phyloP scores from a whole-genome alignment of 2,113 vertebrate species.

The Scomber colias region DNA sequence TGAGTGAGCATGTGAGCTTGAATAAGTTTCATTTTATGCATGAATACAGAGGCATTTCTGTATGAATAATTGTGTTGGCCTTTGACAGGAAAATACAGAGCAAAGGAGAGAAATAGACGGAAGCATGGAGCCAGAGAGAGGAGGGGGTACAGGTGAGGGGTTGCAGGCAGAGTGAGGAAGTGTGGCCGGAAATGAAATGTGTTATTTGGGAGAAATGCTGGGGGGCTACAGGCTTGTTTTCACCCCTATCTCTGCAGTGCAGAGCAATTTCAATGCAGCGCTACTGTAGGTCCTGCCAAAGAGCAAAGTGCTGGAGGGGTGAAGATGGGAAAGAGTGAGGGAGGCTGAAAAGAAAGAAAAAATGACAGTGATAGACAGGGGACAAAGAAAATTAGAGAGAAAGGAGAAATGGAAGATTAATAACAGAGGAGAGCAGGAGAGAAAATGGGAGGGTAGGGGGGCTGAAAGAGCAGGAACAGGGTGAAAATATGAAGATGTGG shows the following conservation, averaged over 20 bases:
- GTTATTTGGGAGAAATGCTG: constrained; percentile 65
- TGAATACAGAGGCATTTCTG: constrained; percentile 67
- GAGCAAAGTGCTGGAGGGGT: constrained; percentile 35
- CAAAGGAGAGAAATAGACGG: constrained; percentile 17
- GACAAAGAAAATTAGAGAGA: not conserved
- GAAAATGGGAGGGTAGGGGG: not conserved
- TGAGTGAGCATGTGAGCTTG: constrained; percentile 59
- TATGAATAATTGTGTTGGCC: constrained; percentile 71
- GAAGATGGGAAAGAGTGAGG: not conserved
- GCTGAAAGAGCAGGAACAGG: not conserved
- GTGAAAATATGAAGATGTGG: not conserved
- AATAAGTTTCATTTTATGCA: constrained; percentile 73
- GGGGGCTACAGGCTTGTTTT: constrained; percentile 53
- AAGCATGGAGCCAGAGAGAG: constrained; percentile 12
- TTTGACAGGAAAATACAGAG: constrained; percentile 64
- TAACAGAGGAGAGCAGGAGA: not conserved
- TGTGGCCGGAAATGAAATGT: constrained; percentile 77
- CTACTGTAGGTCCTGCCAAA: constrained; percentile 48
- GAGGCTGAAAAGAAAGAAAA: constrained; percentile 8
- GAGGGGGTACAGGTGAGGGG: constrained; percentile 33
- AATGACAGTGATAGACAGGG: constrained; percentile 2
- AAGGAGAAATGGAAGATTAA: not conserved
- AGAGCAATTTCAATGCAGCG: constrained; percentile 63
- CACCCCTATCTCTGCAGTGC: constrained; percentile 67
- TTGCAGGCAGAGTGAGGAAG: constrained; percentile 36